phyloP scores from a whole-genome alignment of 2,113 vertebrate species.

The Actinemys pallida region DNA sequence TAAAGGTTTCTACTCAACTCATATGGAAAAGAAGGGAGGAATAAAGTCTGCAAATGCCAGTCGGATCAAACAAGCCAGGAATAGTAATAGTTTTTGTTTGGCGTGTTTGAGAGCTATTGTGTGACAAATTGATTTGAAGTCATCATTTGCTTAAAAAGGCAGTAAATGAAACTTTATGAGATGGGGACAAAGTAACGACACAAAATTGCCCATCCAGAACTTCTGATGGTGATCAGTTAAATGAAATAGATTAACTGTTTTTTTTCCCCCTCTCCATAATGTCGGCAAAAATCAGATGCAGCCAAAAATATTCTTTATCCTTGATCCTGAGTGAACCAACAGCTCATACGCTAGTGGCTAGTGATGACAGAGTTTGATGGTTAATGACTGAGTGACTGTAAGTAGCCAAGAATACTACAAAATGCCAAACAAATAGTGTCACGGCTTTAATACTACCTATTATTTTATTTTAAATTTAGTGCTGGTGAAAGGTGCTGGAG shows the following conservation, averaged over 20 bases:
- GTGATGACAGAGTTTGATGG: not conserved
- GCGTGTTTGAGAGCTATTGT: conserved; percentile 65
- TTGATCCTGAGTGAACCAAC: conserved; percentile 58
- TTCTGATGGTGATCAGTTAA: conserved; percentile 72
- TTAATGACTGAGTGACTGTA: conserved; percentile 54
- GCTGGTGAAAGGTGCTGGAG: not conserved
- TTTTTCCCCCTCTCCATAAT: not conserved
- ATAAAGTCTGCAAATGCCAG: conserved; percentile 63
- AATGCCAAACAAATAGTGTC: conserved; percentile 8
- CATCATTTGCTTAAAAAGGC: conserved; percentile 79
- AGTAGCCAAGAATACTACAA: conserved; percentile 14
- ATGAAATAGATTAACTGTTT: conserved; percentile 72
- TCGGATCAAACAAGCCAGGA: conserved; percentile 67
- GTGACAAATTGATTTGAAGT: conserved; percentile 77
- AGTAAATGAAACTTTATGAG: conserved; percentile 78
- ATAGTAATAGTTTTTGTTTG: conserved; percentile 68
- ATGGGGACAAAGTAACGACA: conserved; percentile 64
- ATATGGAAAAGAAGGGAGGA: conserved; percentile 40
- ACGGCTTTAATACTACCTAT: not conserved
- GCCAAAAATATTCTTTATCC: conserved; percentile 56
- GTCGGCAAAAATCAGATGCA: conserved; percentile 28
- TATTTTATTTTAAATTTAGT: not conserved
- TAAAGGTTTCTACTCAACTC: conserved; percentile 66
- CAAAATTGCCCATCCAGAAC: conserved; percentile 75
- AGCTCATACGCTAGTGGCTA: not conserved